Percentiles rank a stretch among this genome's conserved stretches.
Conservation (phyloP, 2,888 invertebrate genomes). For the Calliopum simillimum region DNA sequence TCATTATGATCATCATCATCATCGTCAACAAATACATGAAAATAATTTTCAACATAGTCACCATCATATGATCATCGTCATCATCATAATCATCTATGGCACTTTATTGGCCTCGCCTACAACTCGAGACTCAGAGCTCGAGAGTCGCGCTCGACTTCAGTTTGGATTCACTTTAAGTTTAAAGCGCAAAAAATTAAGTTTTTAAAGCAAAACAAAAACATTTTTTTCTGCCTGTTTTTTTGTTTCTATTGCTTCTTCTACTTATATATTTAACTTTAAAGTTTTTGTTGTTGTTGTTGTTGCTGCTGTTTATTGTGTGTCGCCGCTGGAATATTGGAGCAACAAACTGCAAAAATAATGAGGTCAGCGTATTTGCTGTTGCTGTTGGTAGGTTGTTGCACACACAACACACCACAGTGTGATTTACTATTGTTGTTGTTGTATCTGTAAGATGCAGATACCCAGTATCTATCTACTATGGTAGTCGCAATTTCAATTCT, state of each 20-base stretch:
- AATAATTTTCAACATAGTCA: slow-evolving; percentile 9
- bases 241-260: slow-evolving; percentile 26
- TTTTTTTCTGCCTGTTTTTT: neutral
- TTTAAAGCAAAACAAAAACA: slow-evolving; percentile 3
- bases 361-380: slow-evolving; percentile 37
- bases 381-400: neutral
- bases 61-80: neutral
- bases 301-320: neutral
- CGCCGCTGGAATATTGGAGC: slow-evolving; percentile 27
- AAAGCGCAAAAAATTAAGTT: slow-evolving; percentile 3
- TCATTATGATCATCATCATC: neutral
- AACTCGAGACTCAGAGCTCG: slow-evolving; percentile 9
- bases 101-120: slow-evolving; percentile 30
- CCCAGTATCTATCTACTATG: slow-evolving; percentile 2
- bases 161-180: slow-evolving; percentile 9
- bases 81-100: too few species aligned
- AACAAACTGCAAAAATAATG: slow-evolving; percentile 38
- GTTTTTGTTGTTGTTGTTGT: slow-evolving; percentile 14
- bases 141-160: slow-evolving; percentile 23
- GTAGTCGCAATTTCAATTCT: neutral
- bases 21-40: neutral
- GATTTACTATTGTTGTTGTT: slow-evolving; percentile 14
- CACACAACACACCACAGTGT: neutral
- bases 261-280: slow-evolving; percentile 29
- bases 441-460: slow-evolving; percentile 29